Base-by-base conservation (phyloP, 2,113 vertebrate genomes). In the Microtus oregoni region DNA sequence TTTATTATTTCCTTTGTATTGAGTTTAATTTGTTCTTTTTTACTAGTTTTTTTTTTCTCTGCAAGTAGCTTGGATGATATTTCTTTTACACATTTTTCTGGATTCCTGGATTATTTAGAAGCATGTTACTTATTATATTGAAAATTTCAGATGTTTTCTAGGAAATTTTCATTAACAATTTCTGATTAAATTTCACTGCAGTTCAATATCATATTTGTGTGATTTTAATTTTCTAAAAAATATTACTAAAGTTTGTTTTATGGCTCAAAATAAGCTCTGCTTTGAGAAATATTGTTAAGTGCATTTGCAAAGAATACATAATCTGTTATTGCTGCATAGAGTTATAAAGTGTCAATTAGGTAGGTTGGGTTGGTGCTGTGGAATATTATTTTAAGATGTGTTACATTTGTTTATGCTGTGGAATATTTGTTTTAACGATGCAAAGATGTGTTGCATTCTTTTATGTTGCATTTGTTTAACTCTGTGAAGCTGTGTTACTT, bases 141-240 rank as follows among this genome's bases (percentile, higher is more conserved):
- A 90, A 82, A 90, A 83, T 41, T 55, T 86, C 52, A 72, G 67
- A 75, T 35, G 79, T 75, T 90, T 90, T 90, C 41, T 47, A 83
- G 68, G 9, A 87, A 83, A 41, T 47, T 82, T 81, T 11, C 22
- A 70, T 35, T 70, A 88, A 47, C 19, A 79, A 72, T 79, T 88
- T 61, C 63, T 79, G 70, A 22, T 65, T 82, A 63, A 81, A 63
- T 38, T 50, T 90, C 61, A 85, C 35, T 77, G 52, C 22, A 6
- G 4, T 68, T 20, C 22, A 77, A 90, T 38, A 47, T 26, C 14
- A 61, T 81, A 81, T 72, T 72, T 63, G 35, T 72, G 35, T 70
- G 38, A 47, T 63, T 50, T 94, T 63, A 82, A 73, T 61, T 82
- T 5, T 82, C 81, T n/a, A 47, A 44, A 72, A 87, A 92, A 63